phyloP scores from a whole-genome alignment of 2,888 invertebrate species.

The Endotricha flammealis region DNA sequence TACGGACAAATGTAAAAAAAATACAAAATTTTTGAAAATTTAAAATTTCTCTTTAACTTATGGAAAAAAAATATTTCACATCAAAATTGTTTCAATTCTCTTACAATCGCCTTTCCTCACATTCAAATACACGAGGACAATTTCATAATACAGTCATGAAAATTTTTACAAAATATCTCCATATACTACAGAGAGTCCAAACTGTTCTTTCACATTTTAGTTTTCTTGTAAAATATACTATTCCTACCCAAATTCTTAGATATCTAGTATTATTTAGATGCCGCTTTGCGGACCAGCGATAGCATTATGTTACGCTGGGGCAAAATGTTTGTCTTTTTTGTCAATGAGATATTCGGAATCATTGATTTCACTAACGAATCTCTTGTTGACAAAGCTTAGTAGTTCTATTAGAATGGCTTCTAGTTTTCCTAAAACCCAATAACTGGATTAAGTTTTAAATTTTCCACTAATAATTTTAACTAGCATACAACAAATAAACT shows the following conservation, averaged over 20 bases:
- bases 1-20: too few relatives aligned
- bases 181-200: neutral
- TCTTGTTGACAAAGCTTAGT: slow-evolving; percentile 45
- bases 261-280: slow-evolving; percentile 31
- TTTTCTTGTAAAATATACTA: slow-evolving; percentile 38
- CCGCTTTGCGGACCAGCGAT: slow-evolving; percentile 66
- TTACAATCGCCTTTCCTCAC: slow-evolving; percentile 15
- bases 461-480: slow-evolving; percentile 44
- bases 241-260: slow-evolving; percentile 24
- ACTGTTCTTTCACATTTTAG: slow-evolving; percentile 18
- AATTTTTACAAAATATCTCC: too few relatives aligned
- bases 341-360: slow-evolving; percentile 30
- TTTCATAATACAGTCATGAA: too few relatives aligned
- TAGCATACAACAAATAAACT: slow-evolving; percentile 23
- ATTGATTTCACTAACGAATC: slow-evolving; percentile 22
- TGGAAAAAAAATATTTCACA: too few relatives aligned
- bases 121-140: neutral
- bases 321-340: slow-evolving; percentile 36
- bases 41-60: too few relatives aligned
- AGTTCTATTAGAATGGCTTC: slow-evolving; percentile 60
- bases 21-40: too few relatives aligned
- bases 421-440: slow-evolving; percentile 31
- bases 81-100: too few relatives aligned
- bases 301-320: slow-evolving; percentile 46
- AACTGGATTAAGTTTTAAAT: slow-evolving; percentile 34